Evolutionary conservation across 1,140 invertebrate species (phyloP).

Genomic region (Lycorma delicatula): DNA sequence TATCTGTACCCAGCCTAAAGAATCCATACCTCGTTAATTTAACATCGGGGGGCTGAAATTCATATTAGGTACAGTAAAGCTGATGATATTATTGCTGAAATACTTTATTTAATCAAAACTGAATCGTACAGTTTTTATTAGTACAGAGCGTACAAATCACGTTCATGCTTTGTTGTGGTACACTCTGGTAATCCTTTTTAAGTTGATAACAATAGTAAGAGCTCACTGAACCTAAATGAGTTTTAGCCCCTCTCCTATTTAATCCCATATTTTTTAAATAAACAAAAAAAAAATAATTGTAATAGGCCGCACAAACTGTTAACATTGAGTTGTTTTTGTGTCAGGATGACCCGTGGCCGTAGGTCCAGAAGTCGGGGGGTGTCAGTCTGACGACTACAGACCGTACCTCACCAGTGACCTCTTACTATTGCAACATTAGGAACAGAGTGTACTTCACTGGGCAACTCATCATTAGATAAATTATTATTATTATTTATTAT

Average conservation of each 20-base stretch:
- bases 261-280: too few relatives aligned
- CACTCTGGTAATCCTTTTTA: not conserved
- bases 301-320: not conserved
- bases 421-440: slow-evolving; percentile 10
- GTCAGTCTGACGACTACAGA: not conserved
- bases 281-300: too few relatives aligned
- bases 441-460: slow-evolving; percentile 1
- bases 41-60: slow-evolving; percentile 6
- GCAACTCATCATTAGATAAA: not conserved
- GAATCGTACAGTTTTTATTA: too few relatives aligned
- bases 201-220: slow-evolving; percentile 2
- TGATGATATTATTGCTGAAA: not conserved
- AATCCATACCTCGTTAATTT: too few relatives aligned
- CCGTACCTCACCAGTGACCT: slow-evolving; percentile 4
- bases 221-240: slow-evolving; percentile 6
- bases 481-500: not conserved
- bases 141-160: too few relatives aligned
- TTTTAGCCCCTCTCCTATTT: slow-evolving; percentile 1
- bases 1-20: too few relatives aligned
- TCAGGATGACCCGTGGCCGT: slow-evolving; percentile 4
- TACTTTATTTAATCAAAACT: too few relatives aligned
- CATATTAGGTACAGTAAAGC: slow-evolving; percentile 5
- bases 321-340: not conserved
- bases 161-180: not conserved
- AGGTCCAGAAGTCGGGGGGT: not conserved